A percentile compares a stretch with the other conserved stretches of the same genome.
Conservation (phyloP, 2,797 vertebrate genomes). For the Sparus aurata region DNA sequence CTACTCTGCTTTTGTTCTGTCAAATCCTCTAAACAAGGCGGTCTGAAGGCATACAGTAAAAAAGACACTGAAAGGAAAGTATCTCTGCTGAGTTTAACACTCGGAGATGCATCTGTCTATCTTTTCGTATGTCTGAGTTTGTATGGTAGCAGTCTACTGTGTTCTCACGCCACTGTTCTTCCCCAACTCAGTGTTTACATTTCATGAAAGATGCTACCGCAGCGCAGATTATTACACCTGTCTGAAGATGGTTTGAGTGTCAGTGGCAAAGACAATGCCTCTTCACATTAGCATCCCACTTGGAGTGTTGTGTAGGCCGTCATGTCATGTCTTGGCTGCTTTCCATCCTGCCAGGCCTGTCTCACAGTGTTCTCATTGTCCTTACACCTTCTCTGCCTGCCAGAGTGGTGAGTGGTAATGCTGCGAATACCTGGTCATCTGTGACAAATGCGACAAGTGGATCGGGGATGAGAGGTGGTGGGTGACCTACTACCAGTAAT, state of each 20-base stretch:
- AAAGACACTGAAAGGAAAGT: not conserved
- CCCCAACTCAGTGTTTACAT: not conserved
- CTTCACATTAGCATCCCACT: conserved; percentile 26
- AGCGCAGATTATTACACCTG: not conserved
- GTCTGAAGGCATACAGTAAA: not conserved
- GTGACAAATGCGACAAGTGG: conserved; percentile 37
- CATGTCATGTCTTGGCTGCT: conserved; percentile 23
- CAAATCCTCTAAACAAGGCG: not conserved
- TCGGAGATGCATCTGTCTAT: not conserved
- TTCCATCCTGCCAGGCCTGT: conserved; percentile 21
- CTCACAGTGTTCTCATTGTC: conserved; percentile 15
- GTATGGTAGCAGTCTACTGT: not conserved
- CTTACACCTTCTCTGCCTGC: conserved; percentile 36
- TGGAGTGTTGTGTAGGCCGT: conserved; percentile 28
- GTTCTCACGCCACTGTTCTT: not conserved
- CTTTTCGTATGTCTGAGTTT: not conserved
- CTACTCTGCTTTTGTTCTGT: not conserved
- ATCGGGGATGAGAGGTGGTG: conserved; percentile 15
- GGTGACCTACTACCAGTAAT: conserved; percentile 23
- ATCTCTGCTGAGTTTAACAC: not conserved
- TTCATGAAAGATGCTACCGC: conserved; percentile 4
- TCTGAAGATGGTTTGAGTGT: not conserved
- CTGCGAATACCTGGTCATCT: conserved; percentile 60
- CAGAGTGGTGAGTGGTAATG: conserved; percentile 50
- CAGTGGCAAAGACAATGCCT: conserved; percentile 9